Conservation (phyloP, 2,888 invertebrate species). For the Trissonchulus sp. region DNA sequence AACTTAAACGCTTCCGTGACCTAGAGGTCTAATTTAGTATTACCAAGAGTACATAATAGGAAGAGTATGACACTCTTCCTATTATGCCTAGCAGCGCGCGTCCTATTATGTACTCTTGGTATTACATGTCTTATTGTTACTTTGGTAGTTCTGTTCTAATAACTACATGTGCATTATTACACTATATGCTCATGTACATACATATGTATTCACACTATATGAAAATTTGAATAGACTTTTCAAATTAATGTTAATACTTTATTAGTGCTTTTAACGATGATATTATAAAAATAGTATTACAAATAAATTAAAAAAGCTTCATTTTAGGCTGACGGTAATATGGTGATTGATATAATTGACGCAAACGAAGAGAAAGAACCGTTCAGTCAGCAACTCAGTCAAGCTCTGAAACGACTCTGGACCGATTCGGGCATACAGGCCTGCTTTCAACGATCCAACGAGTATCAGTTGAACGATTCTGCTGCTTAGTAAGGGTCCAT, state of each 20-base stretch:
- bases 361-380: constrained; percentile 14
- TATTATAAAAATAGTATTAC: not conserved
- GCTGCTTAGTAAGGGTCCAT: not conserved
- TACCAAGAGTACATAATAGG: too few relatives aligned
- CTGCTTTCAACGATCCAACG: constrained; percentile 11
- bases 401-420: constrained; percentile 10
- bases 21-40: too few relatives aligned
- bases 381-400: not conserved
- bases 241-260: not conserved
- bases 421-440: constrained; percentile 6
- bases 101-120: too few relatives aligned
- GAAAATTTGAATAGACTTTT: too few relatives aligned
- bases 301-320: too few relatives aligned
- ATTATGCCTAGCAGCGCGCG: too few relatives aligned
- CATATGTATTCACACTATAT: too few relatives aligned
- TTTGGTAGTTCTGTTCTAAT: too few relatives aligned
- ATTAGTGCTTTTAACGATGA: not conserved
- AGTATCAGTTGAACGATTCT: constrained; percentile 21
- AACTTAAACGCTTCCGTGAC: too few relatives aligned
- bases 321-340: constrained; percentile 70
- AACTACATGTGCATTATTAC: not conserved
- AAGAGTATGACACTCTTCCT: too few relatives aligned
- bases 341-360: constrained; percentile 52
- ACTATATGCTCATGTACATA: too few relatives aligned
- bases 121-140: too few relatives aligned